Percentiles rank a stretch among this genome's conserved stretches.
These are phyloP conservation scores for Fregetta grallaria DNA, from an alignment of 2,113 vertebrate genomes.

Conservation along the genomic window DNA sequence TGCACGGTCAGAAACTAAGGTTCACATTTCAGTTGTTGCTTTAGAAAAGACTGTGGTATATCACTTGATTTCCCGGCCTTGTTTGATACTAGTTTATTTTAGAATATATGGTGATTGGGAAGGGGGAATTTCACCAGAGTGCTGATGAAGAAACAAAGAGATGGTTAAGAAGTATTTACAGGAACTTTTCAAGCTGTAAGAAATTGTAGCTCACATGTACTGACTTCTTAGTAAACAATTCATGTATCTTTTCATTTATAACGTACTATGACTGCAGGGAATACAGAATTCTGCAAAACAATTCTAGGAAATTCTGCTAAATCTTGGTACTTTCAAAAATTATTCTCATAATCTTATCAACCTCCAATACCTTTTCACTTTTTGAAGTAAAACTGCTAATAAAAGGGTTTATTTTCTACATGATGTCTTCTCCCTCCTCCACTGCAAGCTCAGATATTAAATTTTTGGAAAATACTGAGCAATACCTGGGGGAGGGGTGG, in stretches of 20 bases:
- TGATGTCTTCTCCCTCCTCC: not conserved
- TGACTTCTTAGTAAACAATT: not conserved
- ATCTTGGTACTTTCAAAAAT: not conserved
- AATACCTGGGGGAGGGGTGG: not conserved
- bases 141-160: not conserved
- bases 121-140: not conserved
- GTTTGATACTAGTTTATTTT: not conserved
- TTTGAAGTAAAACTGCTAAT: not conserved
- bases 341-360: not conserved
- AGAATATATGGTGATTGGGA: not conserved
- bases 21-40: not conserved
- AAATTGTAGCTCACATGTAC: not conserved
- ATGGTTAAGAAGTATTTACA: not conserved
- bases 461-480: slow-evolving; percentile 13
- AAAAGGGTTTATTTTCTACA: not conserved
- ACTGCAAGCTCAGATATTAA: not conserved
- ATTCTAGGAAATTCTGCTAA: not conserved
- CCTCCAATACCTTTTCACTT: not conserved
- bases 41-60: not conserved
- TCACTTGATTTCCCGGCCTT: not conserved
- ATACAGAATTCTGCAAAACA: not conserved
- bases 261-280: not conserved
- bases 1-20: not conserved
- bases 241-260: not conserved
- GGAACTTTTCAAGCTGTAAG: not conserved